Evolutionary conservation across 2,113 vertebrate genomes (phyloP).

Genomic region (Scopus umbretta): DNA sequence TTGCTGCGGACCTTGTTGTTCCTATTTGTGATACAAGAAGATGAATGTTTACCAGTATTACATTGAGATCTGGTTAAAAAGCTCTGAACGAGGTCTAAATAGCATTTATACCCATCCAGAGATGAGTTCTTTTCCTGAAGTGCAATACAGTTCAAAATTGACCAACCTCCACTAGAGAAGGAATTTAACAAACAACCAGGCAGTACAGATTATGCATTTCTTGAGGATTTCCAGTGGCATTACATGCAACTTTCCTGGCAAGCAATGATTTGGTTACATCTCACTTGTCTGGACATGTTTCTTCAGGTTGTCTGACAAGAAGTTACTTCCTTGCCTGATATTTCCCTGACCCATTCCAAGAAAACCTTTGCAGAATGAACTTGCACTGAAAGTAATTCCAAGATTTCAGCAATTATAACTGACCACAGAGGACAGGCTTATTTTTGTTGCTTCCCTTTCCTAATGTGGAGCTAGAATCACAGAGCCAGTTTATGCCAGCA

Average conservation of each 20-base stretch:
- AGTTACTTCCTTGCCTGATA: slow-evolving; percentile 18
- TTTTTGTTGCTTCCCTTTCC: slow-evolving; percentile 7
- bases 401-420: background rate
- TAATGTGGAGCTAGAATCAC: background rate
- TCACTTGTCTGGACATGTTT: background rate
- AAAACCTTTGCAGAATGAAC: slow-evolving; percentile 10
- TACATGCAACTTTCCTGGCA: background rate
- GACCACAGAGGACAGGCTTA: background rate
- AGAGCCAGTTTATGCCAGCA: background rate
- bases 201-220: background rate
- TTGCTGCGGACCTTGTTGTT: background rate
- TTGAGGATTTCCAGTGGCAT: background rate
- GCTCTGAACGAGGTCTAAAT: background rate
- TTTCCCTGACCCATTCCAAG: slow-evolving; percentile 37
- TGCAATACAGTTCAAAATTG: background rate
- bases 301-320: slow-evolving; percentile 22
- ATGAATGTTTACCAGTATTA: background rate
- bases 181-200: background rate
- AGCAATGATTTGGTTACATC: background rate
- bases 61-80: background rate
- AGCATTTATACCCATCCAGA: background rate
- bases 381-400: background rate
- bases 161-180: background rate
- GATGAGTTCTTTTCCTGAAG: background rate
- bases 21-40: background rate